Percentiles rank a stretch among this genome's conserved stretches.
These are phyloP conservation scores for Lagocephalus sceleratus DNA, from an alignment of 2,797 vertebrate species.

Conservation along the genomic window DNA sequence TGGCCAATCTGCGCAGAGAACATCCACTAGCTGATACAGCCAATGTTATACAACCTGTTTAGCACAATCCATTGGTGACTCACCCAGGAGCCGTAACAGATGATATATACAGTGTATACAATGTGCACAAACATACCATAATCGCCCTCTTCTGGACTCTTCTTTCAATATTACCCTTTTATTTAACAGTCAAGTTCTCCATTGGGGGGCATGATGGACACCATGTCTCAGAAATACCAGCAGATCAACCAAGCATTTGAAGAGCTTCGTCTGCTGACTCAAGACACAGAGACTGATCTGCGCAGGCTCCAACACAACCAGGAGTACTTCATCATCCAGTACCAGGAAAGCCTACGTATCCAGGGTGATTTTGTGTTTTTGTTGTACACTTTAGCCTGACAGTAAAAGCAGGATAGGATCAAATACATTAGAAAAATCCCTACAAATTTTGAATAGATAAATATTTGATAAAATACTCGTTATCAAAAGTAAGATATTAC, in stretches of 20 bases:
- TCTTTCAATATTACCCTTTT: constrained; percentile 22
- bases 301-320: constrained; percentile 97
- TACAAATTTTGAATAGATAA: not conserved
- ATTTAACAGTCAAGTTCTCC: constrained; percentile 83
- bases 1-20: constrained; percentile 3
- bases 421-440: too few relatives aligned
- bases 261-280: constrained; percentile 83
- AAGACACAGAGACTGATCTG: constrained; percentile 92
- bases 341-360: constrained; percentile 93
- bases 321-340: constrained; percentile 98
- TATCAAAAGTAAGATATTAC: constrained; percentile 9
- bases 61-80: constrained; percentile 4
- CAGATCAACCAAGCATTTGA: constrained; percentile 92
- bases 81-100: constrained; percentile 18
- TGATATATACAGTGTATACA: constrained; percentile 29
- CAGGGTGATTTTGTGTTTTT: constrained; percentile 79
- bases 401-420: not conserved
- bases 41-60: not conserved
- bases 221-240: constrained; percentile 95
- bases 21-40: too few relatives aligned
- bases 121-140: not conserved
- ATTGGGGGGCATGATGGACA: constrained; percentile 82
- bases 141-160: not conserved
- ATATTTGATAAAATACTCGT: not conserved
- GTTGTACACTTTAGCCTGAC: not conserved